phyloP scores from a whole-genome alignment of 2,888 invertebrate species.

The Urechis unicinctus region DNA sequence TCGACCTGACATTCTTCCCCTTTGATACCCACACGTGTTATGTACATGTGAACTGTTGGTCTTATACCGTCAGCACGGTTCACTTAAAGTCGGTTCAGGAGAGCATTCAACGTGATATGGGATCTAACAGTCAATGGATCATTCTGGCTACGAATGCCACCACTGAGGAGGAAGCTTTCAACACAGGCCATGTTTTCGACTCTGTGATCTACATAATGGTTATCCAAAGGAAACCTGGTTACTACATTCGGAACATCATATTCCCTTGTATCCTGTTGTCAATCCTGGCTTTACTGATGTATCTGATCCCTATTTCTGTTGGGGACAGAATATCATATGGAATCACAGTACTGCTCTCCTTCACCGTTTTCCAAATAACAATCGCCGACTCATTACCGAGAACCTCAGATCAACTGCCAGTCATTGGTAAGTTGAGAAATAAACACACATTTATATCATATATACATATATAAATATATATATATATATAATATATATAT shows the following conservation, averaged over 20 bases:
- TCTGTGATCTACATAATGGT: not conserved
- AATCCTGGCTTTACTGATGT: not conserved
- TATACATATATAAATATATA: too few species aligned
- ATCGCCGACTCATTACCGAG: not conserved
- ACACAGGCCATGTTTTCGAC: not conserved
- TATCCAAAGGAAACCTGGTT: not conserved
- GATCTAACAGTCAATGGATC: too few species aligned
- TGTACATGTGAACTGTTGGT: not conserved
- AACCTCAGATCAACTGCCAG: not conserved
- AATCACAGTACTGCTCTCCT: not conserved
- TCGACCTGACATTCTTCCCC: not conserved
- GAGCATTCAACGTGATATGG: too few species aligned
- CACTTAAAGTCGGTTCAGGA: too few species aligned
- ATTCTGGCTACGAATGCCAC: too few species aligned
- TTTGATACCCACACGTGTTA: not conserved
- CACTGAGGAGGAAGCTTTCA: not conserved
- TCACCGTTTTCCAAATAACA: not conserved
- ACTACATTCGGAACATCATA: not conserved
- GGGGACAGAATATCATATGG: not conserved
- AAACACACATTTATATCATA: too few species aligned
- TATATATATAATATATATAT: too few species aligned
- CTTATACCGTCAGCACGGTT: not conserved
- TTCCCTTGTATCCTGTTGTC: not conserved
- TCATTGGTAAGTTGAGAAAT: not conserved
- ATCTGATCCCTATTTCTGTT: not conserved